Base-by-base conservation (phyloP, 2,113 vertebrate genomes). In the Epinephelus fuscoguttatus region DNA sequence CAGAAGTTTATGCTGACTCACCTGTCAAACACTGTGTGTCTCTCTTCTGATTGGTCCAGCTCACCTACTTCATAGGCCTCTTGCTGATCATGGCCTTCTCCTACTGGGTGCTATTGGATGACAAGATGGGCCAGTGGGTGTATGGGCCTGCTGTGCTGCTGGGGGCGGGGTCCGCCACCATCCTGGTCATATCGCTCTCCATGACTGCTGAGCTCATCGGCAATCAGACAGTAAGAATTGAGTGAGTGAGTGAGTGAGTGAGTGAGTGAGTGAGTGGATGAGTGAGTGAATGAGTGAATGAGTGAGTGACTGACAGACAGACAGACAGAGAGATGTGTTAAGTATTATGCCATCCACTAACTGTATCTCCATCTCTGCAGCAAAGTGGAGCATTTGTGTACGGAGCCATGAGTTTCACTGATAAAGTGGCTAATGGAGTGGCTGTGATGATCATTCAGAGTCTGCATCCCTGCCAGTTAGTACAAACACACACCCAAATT, bases 171-270 rank as follows among this genome's bases (percentile, higher is more conserved):
- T 97, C 97, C 0, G 97, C 97, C 87, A 98, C 96, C 25, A 96
- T 99, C 88, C 91, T 99, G 23, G 97, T 99, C 85, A 99, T 98
- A 9, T 99, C 98, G 0, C 95, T 99, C 15, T 91, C 98, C 75
- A 98, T 99, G 98, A 99, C 98, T 0, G 97, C 98, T 0, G 98
- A 99, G 87, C 98, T 99, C 88, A 99, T 99, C 0, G 96, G 95
- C 4, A 86, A 95, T 25, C 96, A 99, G 92, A 97, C 97, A 82
- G 98, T 99, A 93, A 74, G 92, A 19, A 6, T 17, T n/a, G 55
- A 30, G 55, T 9, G 49, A 8, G 60, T 18, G 60, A 11, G 6
- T 8, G 53, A 13, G 67, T 33, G 23, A 12, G 37, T 11, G 21
- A 21, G 2, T 30, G 30, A 30, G 4, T 30, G 30, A 30, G 3